These are phyloP conservation scores for Clistopyga incitator DNA, from an alignment of 2,888 invertebrate species.

Conservation along the genomic window DNA sequence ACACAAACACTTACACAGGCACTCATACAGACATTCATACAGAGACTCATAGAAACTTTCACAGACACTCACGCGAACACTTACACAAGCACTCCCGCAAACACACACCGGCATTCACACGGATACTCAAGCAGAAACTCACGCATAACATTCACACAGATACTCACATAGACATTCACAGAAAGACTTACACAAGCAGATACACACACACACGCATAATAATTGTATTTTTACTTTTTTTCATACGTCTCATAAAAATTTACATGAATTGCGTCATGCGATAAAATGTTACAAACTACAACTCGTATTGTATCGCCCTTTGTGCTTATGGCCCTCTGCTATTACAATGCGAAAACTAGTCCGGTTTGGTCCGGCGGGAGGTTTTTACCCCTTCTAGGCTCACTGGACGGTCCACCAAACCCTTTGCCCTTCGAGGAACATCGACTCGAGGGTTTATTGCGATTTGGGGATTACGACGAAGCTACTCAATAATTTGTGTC, in stretches of 20 bases:
- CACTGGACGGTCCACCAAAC: slow-evolving; percentile 29
- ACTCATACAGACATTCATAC: too few relatives aligned
- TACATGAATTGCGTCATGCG: neutral
- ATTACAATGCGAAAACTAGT: slow-evolving; percentile 20
- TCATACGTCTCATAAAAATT: neutral
- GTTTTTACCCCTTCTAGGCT: slow-evolving; percentile 33
- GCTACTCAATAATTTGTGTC: slow-evolving; percentile 41
- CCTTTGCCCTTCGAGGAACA: slow-evolving; percentile 28
- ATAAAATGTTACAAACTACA: neutral
- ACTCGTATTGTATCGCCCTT: slow-evolving; percentile 33
- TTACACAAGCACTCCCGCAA: too few relatives aligned
- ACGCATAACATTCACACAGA: too few relatives aligned
- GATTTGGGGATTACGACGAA: slow-evolving; percentile 7
- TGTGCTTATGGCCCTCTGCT: neutral
- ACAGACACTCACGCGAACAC: too few relatives aligned
- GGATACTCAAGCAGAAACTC: too few relatives aligned
- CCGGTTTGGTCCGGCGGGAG: slow-evolving; percentile 37
- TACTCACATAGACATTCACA: too few relatives aligned
- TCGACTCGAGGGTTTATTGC: slow-evolving; percentile 42
- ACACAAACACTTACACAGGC: too few relatives aligned
- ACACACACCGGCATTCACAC: too few relatives aligned
- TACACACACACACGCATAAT: too few relatives aligned
- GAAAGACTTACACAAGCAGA: too few relatives aligned
- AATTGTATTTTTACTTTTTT: too few relatives aligned
- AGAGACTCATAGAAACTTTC: too few relatives aligned